Conservation (phyloP, 2,888 invertebrate species). For the Vanessa cardui region DNA sequence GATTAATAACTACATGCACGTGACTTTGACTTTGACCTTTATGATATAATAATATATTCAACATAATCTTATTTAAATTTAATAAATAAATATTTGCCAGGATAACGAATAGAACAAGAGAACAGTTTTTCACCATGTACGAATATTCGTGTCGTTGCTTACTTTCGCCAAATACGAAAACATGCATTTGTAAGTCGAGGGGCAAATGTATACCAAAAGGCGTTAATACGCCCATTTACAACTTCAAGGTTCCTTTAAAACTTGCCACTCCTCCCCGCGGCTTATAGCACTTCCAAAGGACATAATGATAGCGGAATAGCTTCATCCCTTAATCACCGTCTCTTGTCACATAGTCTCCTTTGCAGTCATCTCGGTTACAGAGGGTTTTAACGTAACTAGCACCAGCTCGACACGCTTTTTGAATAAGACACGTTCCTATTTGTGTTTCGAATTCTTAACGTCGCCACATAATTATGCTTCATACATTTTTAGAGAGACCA, state of each 20-base stretch:
- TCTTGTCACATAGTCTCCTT: conserved; percentile 34
- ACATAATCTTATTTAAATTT: no score
- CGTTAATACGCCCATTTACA: conserved; percentile 24
- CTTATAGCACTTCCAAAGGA: conserved; percentile 33
- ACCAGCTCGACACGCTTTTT: conserved; percentile 3
- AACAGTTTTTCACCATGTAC: not conserved
- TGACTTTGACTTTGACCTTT: no score
- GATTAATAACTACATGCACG: no score
- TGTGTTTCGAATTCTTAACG: not conserved
- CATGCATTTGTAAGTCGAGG: conserved; percentile 14
- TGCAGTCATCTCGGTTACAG: conserved; percentile 9
- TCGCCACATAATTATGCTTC: not conserved
- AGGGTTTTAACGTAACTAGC: conserved; percentile 22
- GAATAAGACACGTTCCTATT: not conserved
- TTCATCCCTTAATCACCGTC: conserved; percentile 40
- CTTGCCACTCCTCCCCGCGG: conserved; percentile 29
- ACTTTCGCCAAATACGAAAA: conserved; percentile 1
- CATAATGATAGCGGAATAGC: conserved; percentile 38
- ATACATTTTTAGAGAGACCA: not conserved
- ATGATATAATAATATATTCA: no score
- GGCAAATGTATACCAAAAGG: conserved; percentile 20
- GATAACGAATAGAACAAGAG: not conserved
- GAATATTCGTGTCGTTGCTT: not conserved
- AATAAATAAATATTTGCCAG: no score
- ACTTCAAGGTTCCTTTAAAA: conserved; percentile 18